phyloP scores from a whole-genome alignment of 2,797 vertebrate genomes.

The Sebastes matsubarae region DNA sequence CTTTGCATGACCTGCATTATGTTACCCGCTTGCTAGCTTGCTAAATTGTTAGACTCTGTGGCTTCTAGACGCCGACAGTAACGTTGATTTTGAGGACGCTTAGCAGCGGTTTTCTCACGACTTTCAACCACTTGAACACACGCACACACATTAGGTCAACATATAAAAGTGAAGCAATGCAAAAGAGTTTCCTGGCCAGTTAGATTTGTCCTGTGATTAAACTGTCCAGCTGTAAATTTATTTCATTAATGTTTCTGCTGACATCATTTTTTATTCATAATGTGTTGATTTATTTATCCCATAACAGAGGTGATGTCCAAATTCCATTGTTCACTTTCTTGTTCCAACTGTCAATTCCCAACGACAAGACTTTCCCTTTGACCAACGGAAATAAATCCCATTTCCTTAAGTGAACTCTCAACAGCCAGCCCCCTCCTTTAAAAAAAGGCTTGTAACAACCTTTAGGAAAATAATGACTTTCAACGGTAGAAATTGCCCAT shows the following conservation, averaged over 20 bases:
- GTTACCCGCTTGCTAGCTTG: too few species aligned
- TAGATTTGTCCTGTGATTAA: not conserved
- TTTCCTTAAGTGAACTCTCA: slow-evolving; percentile 80
- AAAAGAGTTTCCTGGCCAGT: not conserved
- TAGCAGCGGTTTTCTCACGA: too few species aligned
- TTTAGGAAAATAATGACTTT: slow-evolving; percentile 66
- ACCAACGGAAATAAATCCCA: slow-evolving; percentile 88
- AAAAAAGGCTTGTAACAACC: slow-evolving; percentile 9
- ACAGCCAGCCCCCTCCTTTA: not conserved
- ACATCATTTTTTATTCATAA: not conserved
- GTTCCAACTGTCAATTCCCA: slow-evolving; percentile 72
- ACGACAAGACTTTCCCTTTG: slow-evolving; percentile 57
- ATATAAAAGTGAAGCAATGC: not conserved
- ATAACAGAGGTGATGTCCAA: not conserved
- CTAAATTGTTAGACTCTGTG: too few species aligned
- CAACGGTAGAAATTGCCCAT: slow-evolving; percentile 81
- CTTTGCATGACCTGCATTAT: too few species aligned
- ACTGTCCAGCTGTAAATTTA: not conserved
- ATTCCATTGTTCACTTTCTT: not conserved
- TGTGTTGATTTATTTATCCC: not conserved
- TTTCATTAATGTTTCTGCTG: not conserved
- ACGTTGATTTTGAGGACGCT: too few species aligned
- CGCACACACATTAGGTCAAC: not conserved
- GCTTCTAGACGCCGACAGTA: too few species aligned
- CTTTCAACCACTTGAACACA: not conserved